Base-by-base conservation (phyloP, 2,113 vertebrate genomes). In the Zeus faber region DNA sequence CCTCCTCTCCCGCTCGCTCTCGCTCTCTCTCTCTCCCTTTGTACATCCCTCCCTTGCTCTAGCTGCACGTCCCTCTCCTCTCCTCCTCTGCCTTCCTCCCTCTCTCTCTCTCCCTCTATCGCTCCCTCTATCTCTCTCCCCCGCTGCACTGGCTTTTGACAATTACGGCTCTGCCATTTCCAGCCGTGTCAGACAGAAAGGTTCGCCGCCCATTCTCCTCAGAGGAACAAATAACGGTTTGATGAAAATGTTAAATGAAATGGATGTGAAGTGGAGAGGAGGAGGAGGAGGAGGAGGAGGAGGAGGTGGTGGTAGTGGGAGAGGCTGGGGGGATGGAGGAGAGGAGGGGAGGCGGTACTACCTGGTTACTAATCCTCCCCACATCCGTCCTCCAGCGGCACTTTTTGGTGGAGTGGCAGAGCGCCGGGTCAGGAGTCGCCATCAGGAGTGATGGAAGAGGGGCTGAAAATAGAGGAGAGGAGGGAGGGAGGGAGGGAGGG, bases 81-180 rank as follows among this genome's bases (percentile, higher is more conserved):
- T 41, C 56, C 79, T 75, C n/a, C n/a, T n/a, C n/a, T n/a, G n/a
- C n/a, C n/a, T n/a, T n/a, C n/a, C n/a, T n/a, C n/a, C n/a, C n/a
- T n/a, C n/a, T n/a, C n/a, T n/a, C n/a, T n/a, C n/a, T n/a, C n/a
- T n/a, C n/a, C n/a, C n/a, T n/a, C n/a, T 72, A 65, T 70, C 61
- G 70, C 62, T 59, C 66, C 65, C 77, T 79, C 74, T 72, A 67
- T 66, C 67, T 55, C 43, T 44, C 67, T 66, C 70, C 27, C 43
- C 47, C 58, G 39, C 29, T 33, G 59, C 62, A 65, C 59, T 65
- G 39, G 71, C 72, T 79, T 82, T 77, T 81, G 67, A 84, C 77
- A 83, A 81, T 87, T 83, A 89, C 83, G 56, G 79, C 76, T 74
- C 72, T 76, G 70, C 71, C 83, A 74, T 81, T 82, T 73, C 58